Conservation (phyloP, 1,140 invertebrate genomes). For the Cydia splendana region DNA sequence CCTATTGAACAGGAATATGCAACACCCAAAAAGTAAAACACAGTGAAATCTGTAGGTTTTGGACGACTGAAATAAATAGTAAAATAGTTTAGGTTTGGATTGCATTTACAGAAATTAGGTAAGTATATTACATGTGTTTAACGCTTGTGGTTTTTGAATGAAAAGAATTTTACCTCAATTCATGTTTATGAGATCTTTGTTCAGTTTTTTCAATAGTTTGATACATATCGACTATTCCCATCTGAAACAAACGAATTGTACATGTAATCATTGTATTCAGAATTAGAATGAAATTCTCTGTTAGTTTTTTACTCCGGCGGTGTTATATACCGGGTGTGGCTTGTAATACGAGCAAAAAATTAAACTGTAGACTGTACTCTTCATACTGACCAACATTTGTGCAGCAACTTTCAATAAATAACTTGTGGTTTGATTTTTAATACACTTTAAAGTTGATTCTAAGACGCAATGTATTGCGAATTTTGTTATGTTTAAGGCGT, state of each 20-base stretch:
- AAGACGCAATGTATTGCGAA: no score
- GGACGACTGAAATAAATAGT: constrained; percentile 56
- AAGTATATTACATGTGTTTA: no score
- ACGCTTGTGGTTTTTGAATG: background rate
- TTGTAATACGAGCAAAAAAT: no score
- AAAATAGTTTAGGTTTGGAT: background rate
- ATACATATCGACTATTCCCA: constrained; percentile 62
- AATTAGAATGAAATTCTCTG: background rate
- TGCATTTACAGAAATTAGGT: no score
- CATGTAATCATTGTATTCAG: background rate
- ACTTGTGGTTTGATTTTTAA: no score
- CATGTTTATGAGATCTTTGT: constrained; percentile 37
- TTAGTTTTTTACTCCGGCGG: no score
- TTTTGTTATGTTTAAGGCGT: no score
- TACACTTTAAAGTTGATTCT: no score
- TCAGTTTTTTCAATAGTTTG: constrained; percentile 43
- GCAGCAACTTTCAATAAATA: no score
- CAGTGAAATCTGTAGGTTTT: constrained; percentile 81
- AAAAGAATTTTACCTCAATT: constrained; percentile 37
- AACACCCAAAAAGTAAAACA: constrained; percentile 86
- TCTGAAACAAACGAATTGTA: constrained; percentile 76
- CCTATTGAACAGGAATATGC: constrained; percentile 89
- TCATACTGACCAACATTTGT: no score
- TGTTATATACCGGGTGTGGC: no score
- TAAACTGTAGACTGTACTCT: no score